Percentiles rank a stretch among this genome's conserved stretches.
These are phyloP conservation scores for Antheraea pernyi DNA, from an alignment of 1,140 invertebrate species.

Conservation along the genomic window DNA sequence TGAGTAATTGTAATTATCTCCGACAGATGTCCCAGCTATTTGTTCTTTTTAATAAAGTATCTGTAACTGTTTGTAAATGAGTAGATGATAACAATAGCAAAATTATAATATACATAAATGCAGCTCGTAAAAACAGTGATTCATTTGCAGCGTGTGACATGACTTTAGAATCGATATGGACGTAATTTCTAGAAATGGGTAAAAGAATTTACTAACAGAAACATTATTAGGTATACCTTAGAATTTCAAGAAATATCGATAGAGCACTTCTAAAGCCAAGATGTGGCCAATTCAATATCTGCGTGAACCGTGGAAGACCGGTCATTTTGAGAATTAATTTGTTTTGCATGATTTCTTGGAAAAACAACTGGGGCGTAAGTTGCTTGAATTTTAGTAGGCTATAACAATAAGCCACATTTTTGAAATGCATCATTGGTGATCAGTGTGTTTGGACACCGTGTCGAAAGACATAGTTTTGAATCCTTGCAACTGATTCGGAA, in stretches of 20 bases:
- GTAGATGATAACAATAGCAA: too few relatives aligned
- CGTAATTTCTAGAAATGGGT: not conserved
- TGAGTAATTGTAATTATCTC: not conserved
- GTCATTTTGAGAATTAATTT: not conserved
- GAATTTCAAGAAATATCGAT: not conserved
- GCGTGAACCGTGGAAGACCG: not conserved
- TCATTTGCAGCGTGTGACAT: not conserved
- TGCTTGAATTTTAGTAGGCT: too few relatives aligned
- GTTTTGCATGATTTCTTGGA: not conserved
- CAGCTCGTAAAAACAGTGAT: not conserved
- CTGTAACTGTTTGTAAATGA: too few relatives aligned
- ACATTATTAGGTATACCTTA: too few relatives aligned
- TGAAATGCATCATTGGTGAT: too few relatives aligned
- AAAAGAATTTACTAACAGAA: not conserved
- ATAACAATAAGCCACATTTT: too few relatives aligned
- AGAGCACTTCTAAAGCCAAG: not conserved
- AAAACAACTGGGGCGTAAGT: too few relatives aligned
- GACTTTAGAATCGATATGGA: not conserved
- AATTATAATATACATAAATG: not conserved
- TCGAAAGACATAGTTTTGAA: too few relatives aligned
- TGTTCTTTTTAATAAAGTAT: too few relatives aligned
- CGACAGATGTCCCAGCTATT: not conserved
- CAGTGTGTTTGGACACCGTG: too few relatives aligned
- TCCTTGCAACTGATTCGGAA: too few relatives aligned
- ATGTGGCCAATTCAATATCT: not conserved